phyloP scores from a whole-genome alignment of 2,113 vertebrate species.

The Sylvilagus bachmani region DNA sequence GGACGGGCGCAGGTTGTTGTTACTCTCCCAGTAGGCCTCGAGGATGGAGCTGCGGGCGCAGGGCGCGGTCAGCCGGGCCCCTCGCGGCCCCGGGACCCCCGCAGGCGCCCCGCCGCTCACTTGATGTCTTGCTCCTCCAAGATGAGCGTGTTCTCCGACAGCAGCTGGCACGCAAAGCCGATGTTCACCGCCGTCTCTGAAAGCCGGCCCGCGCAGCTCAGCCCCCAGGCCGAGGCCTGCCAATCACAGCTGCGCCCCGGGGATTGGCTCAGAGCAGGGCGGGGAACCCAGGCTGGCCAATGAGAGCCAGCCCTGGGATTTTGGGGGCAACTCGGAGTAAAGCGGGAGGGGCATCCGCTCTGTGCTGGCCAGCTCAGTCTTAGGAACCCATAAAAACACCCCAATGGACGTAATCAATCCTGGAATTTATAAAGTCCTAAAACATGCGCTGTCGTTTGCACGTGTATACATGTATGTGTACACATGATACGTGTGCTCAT shows the following conservation, averaged over 20 bases:
- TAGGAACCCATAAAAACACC: neutral
- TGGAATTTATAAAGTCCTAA: neutral
- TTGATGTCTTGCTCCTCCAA: conserved; percentile 91
- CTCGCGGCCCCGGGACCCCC: neutral
- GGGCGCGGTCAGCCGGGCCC: neutral
- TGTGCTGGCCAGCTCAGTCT: rapidly evolving
- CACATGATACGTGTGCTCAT: no score
- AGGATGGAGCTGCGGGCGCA: conserved; percentile 89
- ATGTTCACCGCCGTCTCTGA: conserved; percentile 96
- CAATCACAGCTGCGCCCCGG: neutral
- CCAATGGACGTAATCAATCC: neutral
- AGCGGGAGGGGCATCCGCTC: no score
- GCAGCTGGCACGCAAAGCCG: conserved; percentile 94
- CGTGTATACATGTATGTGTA: no score
- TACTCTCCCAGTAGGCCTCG: conserved; percentile 83
- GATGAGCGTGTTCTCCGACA: conserved; percentile 91
- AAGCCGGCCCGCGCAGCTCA: neutral
- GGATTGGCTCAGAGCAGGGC: neutral
- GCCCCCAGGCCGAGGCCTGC: neutral
- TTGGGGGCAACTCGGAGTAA: neutral
- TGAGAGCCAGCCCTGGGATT: conserved; percentile 6
- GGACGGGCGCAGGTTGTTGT: conserved; percentile 61
- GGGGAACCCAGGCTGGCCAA: neutral
- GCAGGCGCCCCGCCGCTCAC: neutral
- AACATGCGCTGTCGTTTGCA: neutral